Base-by-base conservation (phyloP, 1,140 invertebrate species). In the Mycetomoellerius zeteki region DNA sequence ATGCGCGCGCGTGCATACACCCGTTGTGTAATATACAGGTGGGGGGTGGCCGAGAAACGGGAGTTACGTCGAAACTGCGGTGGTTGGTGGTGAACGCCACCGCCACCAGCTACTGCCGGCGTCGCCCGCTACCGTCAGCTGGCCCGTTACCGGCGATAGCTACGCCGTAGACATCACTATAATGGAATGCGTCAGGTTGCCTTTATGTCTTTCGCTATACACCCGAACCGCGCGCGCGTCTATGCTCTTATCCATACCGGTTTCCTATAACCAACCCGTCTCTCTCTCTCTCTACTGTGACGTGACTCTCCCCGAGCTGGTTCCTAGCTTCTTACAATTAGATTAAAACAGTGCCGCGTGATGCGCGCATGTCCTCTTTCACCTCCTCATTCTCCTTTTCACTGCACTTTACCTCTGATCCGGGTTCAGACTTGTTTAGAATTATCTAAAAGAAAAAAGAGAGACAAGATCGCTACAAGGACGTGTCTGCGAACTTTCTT, bases 121-220 rank as follows among this genome's bases (percentile, higher is more conserved):
- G 65, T 50, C 65, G 37, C 21, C 65, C 37, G 37, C 65, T 24
- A 69, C 65, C 80, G 54, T 60, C 80, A 60, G 93, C 92, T 93
- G 92, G 88, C 62, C 86, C 91, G 82, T 86, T 85, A 86, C 86
- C 84, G 90, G 71, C 87, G 89, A 91, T 92, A 92, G 91, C 91
- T 92, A 87, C 72, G 64, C 87, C 87, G 85, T 89, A 92, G 91
- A 92, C 90, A 87, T 92, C 87, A 86, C 87, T 93, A 86, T 92
- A 92, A 93, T 90, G 91, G 89, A 91, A 91, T 92, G 92, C 91
- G 92, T 89, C 93, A 93, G 91, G 90, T 92, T 92, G 92, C 85
- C 90, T 92, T 93, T 92, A 94, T 92, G 92, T 89, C 91, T 91
- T 87, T 88, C 77, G 73, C 86, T 72, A 84, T 88, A 82, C 21